A percentile compares a stretch with the other conserved stretches of the same genome.
Evolutionary conservation across 2,888 invertebrate genomes (phyloP).

Genomic region (Pristionchus entomophagus): DNA sequence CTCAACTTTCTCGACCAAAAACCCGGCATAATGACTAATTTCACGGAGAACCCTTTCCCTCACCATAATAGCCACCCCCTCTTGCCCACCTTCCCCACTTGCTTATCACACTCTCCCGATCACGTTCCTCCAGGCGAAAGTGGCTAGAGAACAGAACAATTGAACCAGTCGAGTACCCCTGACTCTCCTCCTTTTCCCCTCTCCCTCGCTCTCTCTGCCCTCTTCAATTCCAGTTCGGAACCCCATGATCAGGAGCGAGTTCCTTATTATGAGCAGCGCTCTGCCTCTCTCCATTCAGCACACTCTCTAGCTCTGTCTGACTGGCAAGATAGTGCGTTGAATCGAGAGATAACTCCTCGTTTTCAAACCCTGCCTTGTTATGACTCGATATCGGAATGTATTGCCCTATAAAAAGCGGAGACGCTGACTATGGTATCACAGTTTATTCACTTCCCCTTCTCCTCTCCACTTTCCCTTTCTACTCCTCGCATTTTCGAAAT

Average conservation of each 20-base stretch:
- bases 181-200: background rate
- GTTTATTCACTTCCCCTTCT: background rate
- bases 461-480: background rate
- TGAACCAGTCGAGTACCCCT: background rate
- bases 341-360: background rate
- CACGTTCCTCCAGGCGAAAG: background rate
- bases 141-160: constrained; percentile 44
- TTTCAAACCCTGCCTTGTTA: background rate
- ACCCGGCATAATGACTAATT: no score
- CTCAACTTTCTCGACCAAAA: no score
- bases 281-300: background rate
- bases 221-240: background rate
- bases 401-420: background rate
- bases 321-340: background rate
- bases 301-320: no score
- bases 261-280: background rate
- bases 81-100: background rate
- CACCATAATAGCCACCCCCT: background rate
- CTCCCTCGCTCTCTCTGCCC: background rate
- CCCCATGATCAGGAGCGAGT: background rate
- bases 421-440: no score
- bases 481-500: background rate
- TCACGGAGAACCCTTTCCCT: no score
- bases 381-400: background rate
- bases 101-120: background rate